Evolutionary conservation across 1,140 invertebrate genomes (phyloP), one percentile per base, ranked within the genome.

Genomic region (Hydropsyche tenuis): DNA sequence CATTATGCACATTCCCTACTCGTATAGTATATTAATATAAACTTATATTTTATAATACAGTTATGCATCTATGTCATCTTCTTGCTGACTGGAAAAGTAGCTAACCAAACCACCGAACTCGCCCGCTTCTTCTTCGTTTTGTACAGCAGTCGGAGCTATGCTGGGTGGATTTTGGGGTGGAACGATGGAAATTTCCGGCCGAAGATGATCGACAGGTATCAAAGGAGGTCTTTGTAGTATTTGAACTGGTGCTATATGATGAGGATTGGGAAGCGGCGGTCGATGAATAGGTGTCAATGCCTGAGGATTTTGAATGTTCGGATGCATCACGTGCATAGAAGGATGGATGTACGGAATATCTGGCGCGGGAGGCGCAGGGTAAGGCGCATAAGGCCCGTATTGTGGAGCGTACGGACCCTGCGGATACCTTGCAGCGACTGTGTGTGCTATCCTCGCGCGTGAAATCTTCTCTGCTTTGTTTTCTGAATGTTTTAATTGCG

Each of bases 41-140:
- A 60, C 12, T 60, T 27, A 62, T n/a, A 48, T 68, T 27, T 63
- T 72, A 83, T 81, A 81, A 79, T 85, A 83, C 80, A 85, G 83
- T 85, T 87, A 87, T 81, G 85, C 85, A 75, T 88, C 87, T 53
- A 89, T 84, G 81, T 92, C 91, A 81, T 93, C 92, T 80, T 93
- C 91, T 73, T 89, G 86, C 82, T 94, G 92, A 82, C 92, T 93
- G 72, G 92, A 94, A 83, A 94, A 94, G 82, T 94, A 94, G 73
- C 92, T 94, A n/a, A 94, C 92, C 72, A 94, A 85, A 14, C 92
- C 92, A n/a, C 92, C 91, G 82, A 93, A 94, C 79, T 92, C 92
- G 30, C 91, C 87, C 56, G 87, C 86, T 51, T 88, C 88, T 76
- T 89, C 87, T 66, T 89, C 88, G 37, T 83, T 76, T 76, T 71